Evolutionary conservation across 2,113 vertebrate species (phyloP).

Genomic region (Hemicordylus capensis): DNA sequence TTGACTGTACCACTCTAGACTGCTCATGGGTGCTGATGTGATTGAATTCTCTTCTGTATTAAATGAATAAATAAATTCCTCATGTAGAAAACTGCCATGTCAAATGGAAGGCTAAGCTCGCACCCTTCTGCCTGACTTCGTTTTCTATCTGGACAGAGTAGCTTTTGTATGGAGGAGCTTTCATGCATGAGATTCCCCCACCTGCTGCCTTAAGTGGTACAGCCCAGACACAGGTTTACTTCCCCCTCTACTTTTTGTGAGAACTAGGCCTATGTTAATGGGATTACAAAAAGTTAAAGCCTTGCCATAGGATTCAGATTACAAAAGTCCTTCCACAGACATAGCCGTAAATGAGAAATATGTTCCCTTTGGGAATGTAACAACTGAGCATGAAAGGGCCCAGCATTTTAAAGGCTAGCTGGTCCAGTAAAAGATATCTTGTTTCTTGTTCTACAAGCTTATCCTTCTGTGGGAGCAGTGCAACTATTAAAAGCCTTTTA

Average conservation of each 20-base stretch:
- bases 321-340: not conserved
- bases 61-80: no score
- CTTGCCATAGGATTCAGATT: not conserved
- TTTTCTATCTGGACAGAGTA: no score
- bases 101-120: no score
- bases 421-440: not conserved
- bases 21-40: not conserved
- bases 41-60: no score
- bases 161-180: not conserved
- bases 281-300: not conserved
- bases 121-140: not conserved
- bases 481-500: not conserved
- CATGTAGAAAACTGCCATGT: not conserved
- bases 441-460: not conserved
- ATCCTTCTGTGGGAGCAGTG: not conserved
- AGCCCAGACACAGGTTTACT: not conserved
- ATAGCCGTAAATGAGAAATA: not conserved
- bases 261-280: not conserved
- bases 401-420: not conserved
- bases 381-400: not conserved
- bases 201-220: not conserved
- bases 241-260: not conserved
- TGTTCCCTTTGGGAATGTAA: not conserved
- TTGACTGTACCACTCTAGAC: not conserved
- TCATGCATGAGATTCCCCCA: not conserved